A percentile compares a stretch with the other conserved stretches of the same genome.
Conservation (phyloP, 2,888 invertebrate species). For the Caenorhabditis sinica region DNA sequence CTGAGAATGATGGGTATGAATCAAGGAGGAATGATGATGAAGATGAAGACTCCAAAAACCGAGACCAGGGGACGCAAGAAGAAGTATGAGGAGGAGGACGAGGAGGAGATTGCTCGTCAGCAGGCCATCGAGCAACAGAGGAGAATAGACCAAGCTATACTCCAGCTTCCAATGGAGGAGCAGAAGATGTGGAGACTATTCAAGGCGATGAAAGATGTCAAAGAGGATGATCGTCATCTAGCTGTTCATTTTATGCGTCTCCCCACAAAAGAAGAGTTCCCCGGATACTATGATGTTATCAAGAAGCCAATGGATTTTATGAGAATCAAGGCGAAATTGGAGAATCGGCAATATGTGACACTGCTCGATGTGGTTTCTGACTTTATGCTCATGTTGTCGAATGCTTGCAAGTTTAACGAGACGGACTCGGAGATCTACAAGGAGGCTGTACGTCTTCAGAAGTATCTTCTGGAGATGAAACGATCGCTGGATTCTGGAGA, state of each 20-base stretch:
- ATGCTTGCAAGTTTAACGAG: slow-evolving; percentile 98
- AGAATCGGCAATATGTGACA: slow-evolving; percentile 65
- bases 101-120: slow-evolving; percentile 9
- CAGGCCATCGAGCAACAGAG: slow-evolving; percentile 27
- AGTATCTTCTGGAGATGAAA: slow-evolving; percentile 93
- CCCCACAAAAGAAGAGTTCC: slow-evolving; percentile 91
- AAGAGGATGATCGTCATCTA: slow-evolving; percentile 92
- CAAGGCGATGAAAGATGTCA: slow-evolving; percentile 90
- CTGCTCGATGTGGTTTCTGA: slow-evolving; percentile 78
- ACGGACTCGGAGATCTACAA: slow-evolving; percentile 94
- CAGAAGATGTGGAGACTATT: slow-evolving; percentile 91
- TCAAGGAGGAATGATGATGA: too few species aligned
- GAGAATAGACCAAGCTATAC: slow-evolving; percentile 37
- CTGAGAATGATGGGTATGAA: slow-evolving; percentile 4
- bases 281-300: slow-evolving; percentile 97
- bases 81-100: slow-evolving; percentile 29
- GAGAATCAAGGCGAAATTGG: slow-evolving; percentile 88
- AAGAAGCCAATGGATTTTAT: slow-evolving; percentile 97
- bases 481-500: slow-evolving; percentile 87
- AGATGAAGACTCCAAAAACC: slow-evolving; percentile 29
- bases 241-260: slow-evolving; percentile 95
- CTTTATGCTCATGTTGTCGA: slow-evolving; percentile 91
- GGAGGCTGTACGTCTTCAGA: slow-evolving; percentile 94
- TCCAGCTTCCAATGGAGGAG: slow-evolving; percentile 66
- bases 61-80: slow-evolving; percentile 25